Base-by-base conservation (phyloP, 2,113 vertebrate genomes). In the Pristiophorus japonicus region DNA sequence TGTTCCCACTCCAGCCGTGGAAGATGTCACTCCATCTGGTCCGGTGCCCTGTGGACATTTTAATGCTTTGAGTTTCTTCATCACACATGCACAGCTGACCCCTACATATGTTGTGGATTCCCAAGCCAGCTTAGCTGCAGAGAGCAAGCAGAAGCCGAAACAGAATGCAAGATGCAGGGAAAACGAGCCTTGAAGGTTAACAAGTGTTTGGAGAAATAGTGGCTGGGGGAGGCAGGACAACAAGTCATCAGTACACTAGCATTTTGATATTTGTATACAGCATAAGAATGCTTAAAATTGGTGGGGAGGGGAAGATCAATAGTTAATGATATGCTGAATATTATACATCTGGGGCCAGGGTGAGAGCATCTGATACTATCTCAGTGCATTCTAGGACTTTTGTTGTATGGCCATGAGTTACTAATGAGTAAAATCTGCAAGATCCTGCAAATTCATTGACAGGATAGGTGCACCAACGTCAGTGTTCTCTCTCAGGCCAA, bases 1-100 rank as follows among this genome's bases (percentile, higher is more conserved):
- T 73, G 42, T 51, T 70, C 7, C 51, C 65, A 47, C 42, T 67
- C 65, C 65, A 47, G 38, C 42, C 42, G 11, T 20, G 47, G 45
- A 94, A 94, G 20, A 47, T 94, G 66, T 45, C 66, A 70, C 20
- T 94, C 93, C 93, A 94, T 73, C 93, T 94, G 93, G 93, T 42
- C 3, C 8, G 5, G 24, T 70, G 66, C 93, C 93, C 66, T 47
- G n/a, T 70, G 66, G 66, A 94, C 45, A 73, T 94, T 90, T 94
- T 94, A 63, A 30, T 94, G 38, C 93, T 94, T 73, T 94, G 42
- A 51, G 10, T 70, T 94, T 34, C 65, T 94, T 94, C 20, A 51
- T 34, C 27, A 30, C 66, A 51, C 92, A 94, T 94, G 63, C 20
- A 24, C 92, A 47, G 24, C 92, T 66, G 92, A 67, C 92, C 45